Evolutionary conservation across 2,888 invertebrate genomes (phyloP).

Genomic region (Physocephala rufipes): DNA sequence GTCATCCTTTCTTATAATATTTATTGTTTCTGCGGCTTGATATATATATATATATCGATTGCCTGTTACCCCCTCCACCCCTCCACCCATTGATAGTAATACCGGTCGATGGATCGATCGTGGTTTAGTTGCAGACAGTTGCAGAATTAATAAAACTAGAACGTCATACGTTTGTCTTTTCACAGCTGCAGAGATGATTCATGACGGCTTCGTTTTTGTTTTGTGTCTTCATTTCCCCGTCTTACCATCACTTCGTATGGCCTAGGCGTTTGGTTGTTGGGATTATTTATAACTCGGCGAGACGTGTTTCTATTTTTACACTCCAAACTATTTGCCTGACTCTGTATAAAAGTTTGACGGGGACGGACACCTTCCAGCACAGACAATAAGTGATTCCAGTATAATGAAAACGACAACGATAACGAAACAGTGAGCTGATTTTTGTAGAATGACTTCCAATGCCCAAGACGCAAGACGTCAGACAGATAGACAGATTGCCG

Average conservation of each 20-base stretch:
- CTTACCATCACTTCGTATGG: background rate
- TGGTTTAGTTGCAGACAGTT: background rate
- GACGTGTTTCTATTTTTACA: constrained; percentile 43
- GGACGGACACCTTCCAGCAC: constrained; percentile 1
- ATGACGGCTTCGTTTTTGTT: constrained; percentile 3
- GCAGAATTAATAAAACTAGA: constrained; percentile 1
- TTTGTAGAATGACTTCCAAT: background rate
- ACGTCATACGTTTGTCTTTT: constrained; percentile 24
- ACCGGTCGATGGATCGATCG: too few relatives aligned
- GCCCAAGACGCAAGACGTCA: background rate
- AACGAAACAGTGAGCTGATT: background rate
- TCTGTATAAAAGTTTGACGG: too few relatives aligned
- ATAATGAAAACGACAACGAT: too few relatives aligned
- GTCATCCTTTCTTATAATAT: too few relatives aligned
- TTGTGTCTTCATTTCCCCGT: constrained; percentile 1
- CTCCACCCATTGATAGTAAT: too few relatives aligned
- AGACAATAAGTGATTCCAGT: background rate
- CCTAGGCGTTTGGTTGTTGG: constrained; percentile 10
- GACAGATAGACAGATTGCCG: background rate
- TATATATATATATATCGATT: too few relatives aligned
- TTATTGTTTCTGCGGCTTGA: too few relatives aligned
- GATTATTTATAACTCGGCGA: constrained; percentile 45
- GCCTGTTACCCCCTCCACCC: too few relatives aligned
- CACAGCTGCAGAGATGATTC: constrained; percentile 17
- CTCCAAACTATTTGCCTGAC: constrained; percentile 36